These are phyloP conservation scores for Platysteira castanea DNA, from an alignment of 2,113 vertebrate genomes.

Conservation along the genomic window DNA sequence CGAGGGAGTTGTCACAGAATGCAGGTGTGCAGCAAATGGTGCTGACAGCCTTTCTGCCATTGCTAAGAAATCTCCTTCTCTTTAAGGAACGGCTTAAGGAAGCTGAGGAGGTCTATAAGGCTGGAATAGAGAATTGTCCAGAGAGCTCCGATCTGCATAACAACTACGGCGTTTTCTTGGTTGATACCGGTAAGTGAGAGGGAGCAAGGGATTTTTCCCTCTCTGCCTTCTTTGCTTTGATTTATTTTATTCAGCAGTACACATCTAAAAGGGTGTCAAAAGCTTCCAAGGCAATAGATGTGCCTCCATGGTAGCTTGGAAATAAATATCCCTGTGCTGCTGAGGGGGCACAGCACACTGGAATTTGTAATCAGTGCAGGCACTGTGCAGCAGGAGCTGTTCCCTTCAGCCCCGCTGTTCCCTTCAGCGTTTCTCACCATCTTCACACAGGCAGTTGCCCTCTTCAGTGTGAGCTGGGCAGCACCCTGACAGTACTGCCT, in stretches of 20 bases:
- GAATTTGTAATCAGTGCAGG: neutral
- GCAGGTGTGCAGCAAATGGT: neutral
- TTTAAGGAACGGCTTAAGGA: conserved; percentile 84
- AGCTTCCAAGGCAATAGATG: neutral
- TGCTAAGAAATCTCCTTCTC: neutral
- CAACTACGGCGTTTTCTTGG: conserved; percentile 95
- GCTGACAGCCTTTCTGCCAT: neutral
- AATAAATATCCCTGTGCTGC: neutral
- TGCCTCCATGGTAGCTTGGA: neutral
- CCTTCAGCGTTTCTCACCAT: neutral
- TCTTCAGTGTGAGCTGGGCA: neutral
- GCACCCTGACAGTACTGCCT: neutral
- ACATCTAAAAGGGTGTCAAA: neutral
- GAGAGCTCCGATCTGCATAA: conserved; percentile 95
- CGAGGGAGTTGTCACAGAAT: neutral
- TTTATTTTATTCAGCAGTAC: neutral
- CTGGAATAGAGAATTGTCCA: conserved; percentile 89
- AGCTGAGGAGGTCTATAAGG: conserved; percentile 85
- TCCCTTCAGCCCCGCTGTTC: neutral
- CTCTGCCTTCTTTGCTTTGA: neutral
- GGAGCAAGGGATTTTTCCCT: neutral
- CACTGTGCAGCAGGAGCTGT: neutral
- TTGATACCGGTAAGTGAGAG: conserved; percentile 84
- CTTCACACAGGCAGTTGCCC: neutral
- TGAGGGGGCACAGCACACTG: neutral